phyloP scores from a whole-genome alignment of 2,797 vertebrate species.

The Pipistrellus pygmaeus region DNA sequence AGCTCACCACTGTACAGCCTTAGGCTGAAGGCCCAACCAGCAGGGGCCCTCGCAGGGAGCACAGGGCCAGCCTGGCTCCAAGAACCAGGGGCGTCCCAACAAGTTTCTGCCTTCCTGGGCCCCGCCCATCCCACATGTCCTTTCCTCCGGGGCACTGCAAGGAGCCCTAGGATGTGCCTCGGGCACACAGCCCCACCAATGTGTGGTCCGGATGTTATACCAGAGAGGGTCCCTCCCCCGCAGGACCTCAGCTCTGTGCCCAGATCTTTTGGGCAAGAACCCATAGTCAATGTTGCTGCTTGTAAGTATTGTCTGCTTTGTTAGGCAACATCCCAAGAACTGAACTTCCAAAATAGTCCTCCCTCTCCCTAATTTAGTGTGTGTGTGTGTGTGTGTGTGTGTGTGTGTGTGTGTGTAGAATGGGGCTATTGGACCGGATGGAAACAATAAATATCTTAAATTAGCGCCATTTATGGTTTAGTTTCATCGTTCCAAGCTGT shows the following conservation, averaged over 20 bases:
- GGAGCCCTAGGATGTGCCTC: fast-evolving
- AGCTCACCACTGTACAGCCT: fast-evolving
- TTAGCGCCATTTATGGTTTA: neutral
- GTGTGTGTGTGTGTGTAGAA: neutral
- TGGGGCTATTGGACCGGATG: neutral
- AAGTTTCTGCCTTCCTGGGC: fast-evolving
- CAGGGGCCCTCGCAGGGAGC: fast-evolving
- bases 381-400: neutral
- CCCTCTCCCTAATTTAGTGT: neutral
- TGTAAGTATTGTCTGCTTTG: neutral
- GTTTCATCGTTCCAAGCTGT: neutral
- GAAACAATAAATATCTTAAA: slow-evolving; percentile 12
- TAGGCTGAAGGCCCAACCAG: neutral
- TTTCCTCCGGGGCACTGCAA: fast-evolving
- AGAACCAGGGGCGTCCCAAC: fast-evolving
- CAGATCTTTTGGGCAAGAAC: neutral
- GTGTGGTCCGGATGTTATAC: fast-evolving
- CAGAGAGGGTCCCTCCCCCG: neutral
- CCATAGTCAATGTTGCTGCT: neutral
- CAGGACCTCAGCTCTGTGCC: neutral
- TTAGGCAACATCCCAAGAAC: neutral
- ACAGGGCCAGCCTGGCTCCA: fast-evolving
- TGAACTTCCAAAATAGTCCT: neutral
- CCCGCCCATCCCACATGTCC: fast-evolving
- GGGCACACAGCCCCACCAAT: neutral